Base-by-base conservation (phyloP, 2,888 invertebrate genomes). In the Ornithoptera priamus region DNA sequence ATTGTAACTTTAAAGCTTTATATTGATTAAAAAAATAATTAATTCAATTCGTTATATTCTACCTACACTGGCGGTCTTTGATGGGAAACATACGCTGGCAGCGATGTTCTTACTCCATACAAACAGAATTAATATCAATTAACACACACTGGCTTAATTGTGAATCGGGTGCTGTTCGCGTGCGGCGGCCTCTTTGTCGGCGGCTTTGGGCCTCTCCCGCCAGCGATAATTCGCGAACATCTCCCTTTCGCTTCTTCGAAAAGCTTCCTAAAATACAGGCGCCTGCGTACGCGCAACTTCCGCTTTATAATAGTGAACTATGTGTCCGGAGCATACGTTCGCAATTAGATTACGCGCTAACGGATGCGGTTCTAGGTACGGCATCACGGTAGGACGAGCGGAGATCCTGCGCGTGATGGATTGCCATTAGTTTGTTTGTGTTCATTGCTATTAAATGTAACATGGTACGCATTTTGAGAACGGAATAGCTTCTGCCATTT, bases 81-180 rank as follows among this genome's bases (percentile, higher is more conserved):
- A 59, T 63, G 62, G n/a, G 24, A 6, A 46, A 1, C 36, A 61
- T 24, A 66, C 72, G 70, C 71, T 58, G 64, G 60, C 57, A 66
- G 53, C 72, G 22, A 57, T 12, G 65, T 71, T 79, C 86, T 89
- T 89, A 82, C 80, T 81, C 89, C 91, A 88, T 79, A 82, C 86
- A 81, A 79, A 81, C 81, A 81, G 87, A 88, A 90, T 92, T 92
- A 92, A 90, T 91, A 90, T 88, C 91, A 92, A 92, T 92, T 92
- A 92, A 90, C 91, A 89, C 90, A 91, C 90, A 87, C 91, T 85
- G 89, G 86, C 89, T 89, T 92, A 92, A 92, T 92, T 90, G 90
- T 90, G 90, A 88, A 88, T 89, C 90, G 87, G 87, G 88, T 83
- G 81, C 81, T 84, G 85, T 83, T 90, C 90, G 91, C 92, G 91